Evolutionary conservation across 2,113 vertebrate species (phyloP).

Genomic region (Heptranchias perlo): DNA sequence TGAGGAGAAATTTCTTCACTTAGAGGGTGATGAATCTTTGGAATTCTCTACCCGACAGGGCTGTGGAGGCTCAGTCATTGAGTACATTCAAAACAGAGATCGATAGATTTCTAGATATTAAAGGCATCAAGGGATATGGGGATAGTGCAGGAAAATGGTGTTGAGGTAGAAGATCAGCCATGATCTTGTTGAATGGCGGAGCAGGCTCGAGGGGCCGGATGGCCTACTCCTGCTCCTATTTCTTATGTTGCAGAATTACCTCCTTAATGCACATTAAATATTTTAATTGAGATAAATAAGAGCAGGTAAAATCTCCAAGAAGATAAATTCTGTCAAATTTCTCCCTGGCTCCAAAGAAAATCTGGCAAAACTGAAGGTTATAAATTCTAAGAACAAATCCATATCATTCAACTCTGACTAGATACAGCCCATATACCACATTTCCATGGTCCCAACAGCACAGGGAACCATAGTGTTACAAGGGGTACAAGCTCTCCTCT

Average conservation of each 20-base stretch:
- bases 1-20: too few relatives aligned
- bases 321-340: not conserved
- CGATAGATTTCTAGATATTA: too few relatives aligned
- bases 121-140: too few relatives aligned
- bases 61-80: too few relatives aligned
- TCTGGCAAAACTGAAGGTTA: not conserved
- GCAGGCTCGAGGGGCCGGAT: too few relatives aligned
- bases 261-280: not conserved
- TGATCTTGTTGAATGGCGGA: too few relatives aligned
- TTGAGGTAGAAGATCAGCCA: too few relatives aligned
- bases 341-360: not conserved
- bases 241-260: not conserved
- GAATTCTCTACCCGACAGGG: too few relatives aligned
- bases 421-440: not conserved
- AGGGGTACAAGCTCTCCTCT: not conserved
- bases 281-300: not conserved
- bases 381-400: not conserved
- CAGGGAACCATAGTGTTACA: not conserved
- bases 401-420: not conserved
- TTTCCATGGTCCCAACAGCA: not conserved
- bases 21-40: too few relatives aligned
- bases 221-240: too few relatives aligned
- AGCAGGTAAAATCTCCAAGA: not conserved
- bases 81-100: too few relatives aligned
- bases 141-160: too few relatives aligned